These are phyloP conservation scores for Gnathochromis pfefferi DNA, from an alignment of 2,113 vertebrate species.

Conservation along the genomic window DNA sequence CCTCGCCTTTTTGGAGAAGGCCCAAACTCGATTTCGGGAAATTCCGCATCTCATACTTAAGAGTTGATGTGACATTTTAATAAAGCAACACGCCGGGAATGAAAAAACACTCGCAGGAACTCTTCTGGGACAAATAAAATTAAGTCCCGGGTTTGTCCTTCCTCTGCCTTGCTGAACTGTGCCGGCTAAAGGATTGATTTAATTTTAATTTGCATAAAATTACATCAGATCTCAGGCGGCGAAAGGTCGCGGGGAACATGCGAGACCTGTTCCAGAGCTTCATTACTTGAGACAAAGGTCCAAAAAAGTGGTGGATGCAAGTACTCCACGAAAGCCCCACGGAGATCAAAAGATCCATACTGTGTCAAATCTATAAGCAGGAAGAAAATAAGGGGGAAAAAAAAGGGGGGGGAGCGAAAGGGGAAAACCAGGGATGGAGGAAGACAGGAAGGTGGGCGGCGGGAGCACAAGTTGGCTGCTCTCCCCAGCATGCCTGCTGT, in stretches of 20 bases:
- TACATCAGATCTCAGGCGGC: conserved; percentile 17
- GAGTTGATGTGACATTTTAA: conserved; percentile 50
- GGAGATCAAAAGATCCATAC: conserved; percentile 48
- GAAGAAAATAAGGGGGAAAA: accelerated
- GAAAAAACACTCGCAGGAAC: conserved; percentile 7
- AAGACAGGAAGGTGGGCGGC: conserved; percentile 5
- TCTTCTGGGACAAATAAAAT: conserved; percentile 35
- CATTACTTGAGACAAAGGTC: neutral
- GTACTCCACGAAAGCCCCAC: neutral
- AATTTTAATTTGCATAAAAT: conserved; percentile 53
- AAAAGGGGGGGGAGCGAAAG: neutral
- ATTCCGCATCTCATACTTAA: neutral
- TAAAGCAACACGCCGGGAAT: conserved; percentile 15
- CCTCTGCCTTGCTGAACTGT: conserved; percentile 16
- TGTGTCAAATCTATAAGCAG: conserved; percentile 37
- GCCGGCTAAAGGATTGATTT: conserved; percentile 32
- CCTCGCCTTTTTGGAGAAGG: neutral
- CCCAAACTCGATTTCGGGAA: conserved; percentile 20
- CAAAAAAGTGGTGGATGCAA: neutral
- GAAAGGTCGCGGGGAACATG: conserved; percentile 21
- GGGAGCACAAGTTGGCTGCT: conserved; percentile 11
- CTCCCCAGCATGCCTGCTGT: conserved; percentile 23
- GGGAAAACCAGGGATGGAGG: neutral
- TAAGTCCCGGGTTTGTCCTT: conserved; percentile 32
- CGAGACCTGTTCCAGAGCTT: neutral